Percentiles rank a stretch among this genome's conserved stretches.
These are phyloP conservation scores for Hesperophylax magnus DNA, from an alignment of 1,140 invertebrate genomes.

Conservation along the genomic window DNA sequence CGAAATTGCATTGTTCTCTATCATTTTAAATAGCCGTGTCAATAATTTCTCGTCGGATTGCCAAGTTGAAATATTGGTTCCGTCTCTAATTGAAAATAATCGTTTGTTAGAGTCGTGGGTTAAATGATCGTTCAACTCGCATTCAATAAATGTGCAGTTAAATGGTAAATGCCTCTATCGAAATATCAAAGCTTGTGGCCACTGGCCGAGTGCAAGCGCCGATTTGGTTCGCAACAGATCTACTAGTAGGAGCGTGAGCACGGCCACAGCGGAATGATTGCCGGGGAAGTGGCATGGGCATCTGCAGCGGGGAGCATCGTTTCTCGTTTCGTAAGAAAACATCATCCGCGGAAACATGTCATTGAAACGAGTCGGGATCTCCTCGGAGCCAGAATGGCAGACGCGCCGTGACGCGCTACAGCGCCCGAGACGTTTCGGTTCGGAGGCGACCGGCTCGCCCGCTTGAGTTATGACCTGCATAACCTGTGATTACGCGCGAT, in stretches of 20 bases:
- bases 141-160: constrained; percentile 21
- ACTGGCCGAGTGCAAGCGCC: not conserved
- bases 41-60: constrained; percentile 18
- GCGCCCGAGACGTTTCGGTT: constrained; percentile 31
- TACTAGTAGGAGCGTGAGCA: not conserved
- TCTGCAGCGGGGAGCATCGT: constrained; percentile 11
- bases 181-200: constrained; percentile 14
- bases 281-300: not conserved
- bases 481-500: constrained; percentile 58
- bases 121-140: constrained; percentile 31
- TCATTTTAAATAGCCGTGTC: constrained; percentile 3
- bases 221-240: not conserved
- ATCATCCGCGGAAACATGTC: constrained; percentile 50
- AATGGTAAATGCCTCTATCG: constrained; percentile 11
- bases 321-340: constrained; percentile 43
- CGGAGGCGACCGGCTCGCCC: constrained; percentile 19
- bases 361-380: constrained; percentile 42
- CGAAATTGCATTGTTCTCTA: not conserved
- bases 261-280: not conserved
- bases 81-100: constrained; percentile 34
- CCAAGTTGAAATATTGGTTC: not conserved
- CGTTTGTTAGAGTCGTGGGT: constrained; percentile 11
- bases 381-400: constrained; percentile 22
- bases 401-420: not conserved
- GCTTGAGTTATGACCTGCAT: constrained; percentile 55